phyloP scores from a whole-genome alignment of 1,140 invertebrate species.

The Bursaphelenchus mucronatus region DNA sequence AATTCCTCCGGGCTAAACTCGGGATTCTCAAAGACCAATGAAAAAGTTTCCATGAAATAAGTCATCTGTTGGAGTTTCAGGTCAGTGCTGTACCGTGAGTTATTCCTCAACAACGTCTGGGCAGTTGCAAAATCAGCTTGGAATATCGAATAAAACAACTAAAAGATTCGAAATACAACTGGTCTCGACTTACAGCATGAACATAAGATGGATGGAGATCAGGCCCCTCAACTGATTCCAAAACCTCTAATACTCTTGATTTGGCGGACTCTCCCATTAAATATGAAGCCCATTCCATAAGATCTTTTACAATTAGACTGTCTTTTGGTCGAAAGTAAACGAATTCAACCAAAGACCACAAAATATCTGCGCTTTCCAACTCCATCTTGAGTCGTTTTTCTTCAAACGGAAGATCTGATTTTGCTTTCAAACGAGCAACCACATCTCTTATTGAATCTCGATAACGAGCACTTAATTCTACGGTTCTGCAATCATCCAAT shows the following conservation, averaged over 20 bases:
- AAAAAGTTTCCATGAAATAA: constrained; percentile 11
- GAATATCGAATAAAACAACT: constrained; percentile 16
- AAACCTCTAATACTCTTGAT: neutral
- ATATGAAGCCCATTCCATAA: constrained; percentile 17
- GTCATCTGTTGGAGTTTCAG: constrained; percentile 12
- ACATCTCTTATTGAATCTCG: constrained; percentile 4
- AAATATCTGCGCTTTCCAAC: constrained; percentile 16
- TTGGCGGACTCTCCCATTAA: constrained; percentile 17
- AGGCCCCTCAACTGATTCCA: constrained; percentile 10
- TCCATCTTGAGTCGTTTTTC: neutral
- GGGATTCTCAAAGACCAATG: constrained; percentile 1
- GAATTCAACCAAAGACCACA: constrained; percentile 21
- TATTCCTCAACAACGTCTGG: constrained; percentile 3
- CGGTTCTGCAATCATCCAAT: neutral
- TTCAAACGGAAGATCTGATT: neutral
- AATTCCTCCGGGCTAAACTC: neutral
- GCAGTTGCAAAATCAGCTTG: constrained; percentile 16
- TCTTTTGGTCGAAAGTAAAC: constrained; percentile 19
- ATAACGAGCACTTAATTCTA: neutral
- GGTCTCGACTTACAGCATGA: constrained; percentile 18
- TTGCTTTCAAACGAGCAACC: neutral
- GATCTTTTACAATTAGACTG: constrained; percentile 12
- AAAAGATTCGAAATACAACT: constrained; percentile 4
- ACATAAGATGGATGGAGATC: constrained; percentile 20
- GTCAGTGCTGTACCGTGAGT: constrained; percentile 12